Conservation (phyloP, 1,140 invertebrate genomes). For the Asobara japonica region DNA sequence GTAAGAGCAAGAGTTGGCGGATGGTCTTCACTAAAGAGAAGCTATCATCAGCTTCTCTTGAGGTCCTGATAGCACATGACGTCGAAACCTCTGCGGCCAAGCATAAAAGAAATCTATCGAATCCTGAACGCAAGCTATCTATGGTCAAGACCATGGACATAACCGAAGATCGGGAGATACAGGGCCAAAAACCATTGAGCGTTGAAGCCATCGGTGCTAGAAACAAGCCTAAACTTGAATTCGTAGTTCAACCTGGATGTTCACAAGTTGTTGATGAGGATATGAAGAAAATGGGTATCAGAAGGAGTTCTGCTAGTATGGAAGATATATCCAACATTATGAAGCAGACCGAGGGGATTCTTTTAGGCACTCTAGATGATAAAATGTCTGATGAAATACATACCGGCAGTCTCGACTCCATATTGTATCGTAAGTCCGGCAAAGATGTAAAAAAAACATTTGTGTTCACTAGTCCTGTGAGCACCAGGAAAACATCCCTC, state of each 20-base stretch:
- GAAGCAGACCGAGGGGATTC: conserved; percentile 52
- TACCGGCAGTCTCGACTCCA: conserved; percentile 61
- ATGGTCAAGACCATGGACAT: conserved; percentile 26
- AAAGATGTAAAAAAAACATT: conserved; percentile 51
- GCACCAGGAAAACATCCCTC: conserved; percentile 54
- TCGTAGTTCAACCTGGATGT: conserved; percentile 52
- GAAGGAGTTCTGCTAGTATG: conserved; percentile 63
- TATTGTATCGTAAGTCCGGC: conserved; percentile 55
- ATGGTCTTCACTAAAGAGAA: conserved; percentile 62
- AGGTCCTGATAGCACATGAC: conserved; percentile 48
- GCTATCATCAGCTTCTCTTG: conserved; percentile 58
- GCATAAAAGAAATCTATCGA: conserved; percentile 56
- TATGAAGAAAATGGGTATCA: conserved; percentile 57
- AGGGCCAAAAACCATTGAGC: conserved; percentile 38
- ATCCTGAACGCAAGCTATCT: conserved; percentile 54
- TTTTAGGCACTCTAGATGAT: conserved; percentile 52
- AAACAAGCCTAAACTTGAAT: conserved; percentile 49
- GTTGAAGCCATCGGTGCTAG: conserved; percentile 57
- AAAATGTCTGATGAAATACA: conserved; percentile 57
- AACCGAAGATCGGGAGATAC: conserved; percentile 36
- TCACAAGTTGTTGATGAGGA: conserved; percentile 47
- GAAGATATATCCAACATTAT: conserved; percentile 64
- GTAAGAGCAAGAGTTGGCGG: conserved; percentile 58
- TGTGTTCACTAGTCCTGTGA: conserved; percentile 49
- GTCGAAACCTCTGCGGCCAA: conserved; percentile 35